Evolutionary conservation across 2,113 vertebrate species (phyloP).

Genomic region (Nycticebus coucang): DNA sequence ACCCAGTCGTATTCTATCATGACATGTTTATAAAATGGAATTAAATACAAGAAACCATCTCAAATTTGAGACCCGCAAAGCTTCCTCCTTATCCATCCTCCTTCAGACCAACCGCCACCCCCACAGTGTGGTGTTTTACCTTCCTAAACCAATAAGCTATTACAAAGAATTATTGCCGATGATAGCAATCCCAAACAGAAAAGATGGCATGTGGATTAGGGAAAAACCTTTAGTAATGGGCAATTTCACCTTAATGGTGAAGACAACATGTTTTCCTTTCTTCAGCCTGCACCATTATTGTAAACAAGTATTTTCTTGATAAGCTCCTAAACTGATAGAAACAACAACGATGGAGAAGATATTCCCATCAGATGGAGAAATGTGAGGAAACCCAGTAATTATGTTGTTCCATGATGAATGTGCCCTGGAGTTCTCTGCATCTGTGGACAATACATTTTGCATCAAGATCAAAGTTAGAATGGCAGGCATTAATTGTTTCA

Average conservation of each 20-base stretch:
- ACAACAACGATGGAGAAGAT: not conserved
- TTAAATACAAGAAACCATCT: constrained; percentile 52
- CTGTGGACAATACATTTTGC: not conserved
- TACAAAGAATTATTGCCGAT: constrained; percentile 70
- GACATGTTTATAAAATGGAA: constrained; percentile 51
- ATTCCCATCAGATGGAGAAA: not conserved
- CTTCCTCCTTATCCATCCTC: not conserved
- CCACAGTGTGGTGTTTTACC: constrained; percentile 47
- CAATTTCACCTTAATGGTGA: constrained; percentile 16
- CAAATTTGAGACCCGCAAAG: not conserved
- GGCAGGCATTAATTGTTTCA: not conserved
- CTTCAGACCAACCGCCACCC: not conserved
- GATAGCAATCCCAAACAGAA: constrained; percentile 66
- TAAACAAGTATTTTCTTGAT: constrained; percentile 30
- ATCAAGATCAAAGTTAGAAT: constrained; percentile 11
- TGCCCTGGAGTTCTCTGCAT: not conserved
- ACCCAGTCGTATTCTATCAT: constrained; percentile 54
- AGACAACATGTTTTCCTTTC: not conserved
- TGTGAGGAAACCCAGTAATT: not conserved
- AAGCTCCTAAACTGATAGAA: not conserved
- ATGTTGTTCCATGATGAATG: not conserved
- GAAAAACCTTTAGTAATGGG: constrained; percentile 52
- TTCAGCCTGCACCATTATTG: not conserved
- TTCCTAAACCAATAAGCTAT: constrained; percentile 66
- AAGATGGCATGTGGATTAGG: constrained; percentile 58